phyloP scores from a whole-genome alignment of 92 coral and sea anemone genomes.

The Nematostella vectensis region DNA sequence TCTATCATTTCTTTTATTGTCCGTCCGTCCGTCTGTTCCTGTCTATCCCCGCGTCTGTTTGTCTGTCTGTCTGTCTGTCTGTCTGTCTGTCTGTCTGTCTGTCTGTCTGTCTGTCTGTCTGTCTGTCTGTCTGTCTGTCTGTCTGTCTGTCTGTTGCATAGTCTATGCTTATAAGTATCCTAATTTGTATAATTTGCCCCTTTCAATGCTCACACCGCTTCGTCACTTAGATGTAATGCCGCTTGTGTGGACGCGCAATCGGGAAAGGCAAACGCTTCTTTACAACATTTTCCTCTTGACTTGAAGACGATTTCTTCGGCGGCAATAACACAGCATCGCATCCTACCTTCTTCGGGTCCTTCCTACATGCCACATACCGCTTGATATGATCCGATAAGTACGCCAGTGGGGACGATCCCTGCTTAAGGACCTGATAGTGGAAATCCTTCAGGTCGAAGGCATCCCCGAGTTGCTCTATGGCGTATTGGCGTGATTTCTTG shows the following conservation, averaged over 20 bases:
- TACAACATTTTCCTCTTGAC: not conserved
- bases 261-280: constrained; percentile 26
- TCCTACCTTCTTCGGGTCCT: constrained; percentile 19
- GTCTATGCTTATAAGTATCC: too few species aligned
- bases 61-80: too few species aligned
- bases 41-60: too few species aligned
- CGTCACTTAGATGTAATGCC: constrained; percentile 21
- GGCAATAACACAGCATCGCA: constrained; percentile 45
- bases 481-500: constrained; percentile 40
- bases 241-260: constrained; percentile 24
- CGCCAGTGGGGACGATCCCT: constrained; percentile 72
- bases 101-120: too few species aligned
- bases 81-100: too few species aligned
- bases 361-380: constrained; percentile 42
- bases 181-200: too few species aligned
- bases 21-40: too few species aligned
- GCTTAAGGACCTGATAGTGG: constrained; percentile 73
- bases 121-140: too few species aligned
- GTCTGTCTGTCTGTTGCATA: too few species aligned
- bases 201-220: too few species aligned
- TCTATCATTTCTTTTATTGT: too few species aligned
- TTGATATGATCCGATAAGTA: constrained; percentile 54
- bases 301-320: constrained; percentile 17
- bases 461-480: constrained; percentile 17
- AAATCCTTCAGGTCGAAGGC: constrained; percentile 50